A percentile compares a stretch with the other conserved stretches of the same genome.
Evolutionary conservation across 2,113 vertebrate species (phyloP).

Genomic region (Romanogobio albipinnatus): DNA sequence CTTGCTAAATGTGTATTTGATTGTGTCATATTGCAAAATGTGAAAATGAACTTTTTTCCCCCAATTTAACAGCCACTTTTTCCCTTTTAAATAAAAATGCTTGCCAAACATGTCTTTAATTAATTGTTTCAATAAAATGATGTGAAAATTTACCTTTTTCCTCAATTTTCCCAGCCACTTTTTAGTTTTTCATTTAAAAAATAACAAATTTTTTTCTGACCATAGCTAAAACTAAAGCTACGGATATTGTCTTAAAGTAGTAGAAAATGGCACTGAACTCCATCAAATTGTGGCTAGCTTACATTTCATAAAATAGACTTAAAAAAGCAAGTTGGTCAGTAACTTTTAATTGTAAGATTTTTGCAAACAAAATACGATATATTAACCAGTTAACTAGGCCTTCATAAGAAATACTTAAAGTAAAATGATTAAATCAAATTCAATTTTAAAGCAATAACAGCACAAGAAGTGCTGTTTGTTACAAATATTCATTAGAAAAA

Average conservation of each 20-base stretch:
- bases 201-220: background rate
- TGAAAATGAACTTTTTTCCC: background rate
- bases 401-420: background rate
- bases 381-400: background rate
- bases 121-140: background rate
- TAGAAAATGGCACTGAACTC: background rate
- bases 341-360: too few relatives aligned
- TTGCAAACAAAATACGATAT: background rate
- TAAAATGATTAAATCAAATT: background rate
- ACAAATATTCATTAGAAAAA: too few relatives aligned
- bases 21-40: background rate
- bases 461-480: too few relatives aligned
- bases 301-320: too few relatives aligned
- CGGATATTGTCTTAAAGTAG: background rate
- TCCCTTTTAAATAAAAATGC: constrained; percentile 71
- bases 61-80: background rate
- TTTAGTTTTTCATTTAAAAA: background rate
- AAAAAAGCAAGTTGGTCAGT: too few relatives aligned
- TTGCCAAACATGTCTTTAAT: constrained; percentile 71
- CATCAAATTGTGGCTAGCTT: background rate
- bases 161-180: background rate
- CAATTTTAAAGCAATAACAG: background rate
- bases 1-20: constrained; percentile 74
- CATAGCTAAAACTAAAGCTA: background rate
- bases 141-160: background rate